Base-by-base conservation (phyloP, 2,797 vertebrate genomes). In the Pseudocheirus occidentalis region DNA sequence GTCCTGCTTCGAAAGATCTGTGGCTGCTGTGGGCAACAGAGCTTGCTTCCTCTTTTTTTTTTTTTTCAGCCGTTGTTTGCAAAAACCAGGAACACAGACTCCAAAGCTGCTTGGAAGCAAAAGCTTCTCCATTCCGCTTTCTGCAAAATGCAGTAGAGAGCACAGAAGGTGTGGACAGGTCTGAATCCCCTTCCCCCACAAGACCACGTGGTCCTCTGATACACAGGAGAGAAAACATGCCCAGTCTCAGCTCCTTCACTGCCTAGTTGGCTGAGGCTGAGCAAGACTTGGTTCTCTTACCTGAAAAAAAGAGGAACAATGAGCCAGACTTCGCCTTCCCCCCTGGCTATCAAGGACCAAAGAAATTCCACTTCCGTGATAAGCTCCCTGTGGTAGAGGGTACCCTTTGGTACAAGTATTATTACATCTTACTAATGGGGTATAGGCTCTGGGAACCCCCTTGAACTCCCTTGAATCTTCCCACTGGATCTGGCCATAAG, bases 181-280 rank as follows among this genome's bases (percentile, higher is more conserved):
- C 62, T 73, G 66, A 40, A 21, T 73, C n/a, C 18, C 66, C 5
- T 6, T n/a, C 62, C 66, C 16, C 40, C 40, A 3, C 73, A 46
- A 46, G 73, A 46, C 40, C n/a, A 9, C 18, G 40, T 0, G 66
- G 29, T 40, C n/a, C n/a, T 46, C n/a, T 46, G 73, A 24, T 0
- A 27, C 73, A 9, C 40, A 46, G 1, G 73, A 46, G 0, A 16
- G 21, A 14, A 81, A 81, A 46, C 11, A 0, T 46, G 6, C 66
- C n/a, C 14, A 1, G 1, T 21, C 66, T n/a, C 0, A 0, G 1
- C 5, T 13, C n/a, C 1, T 3, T 31, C n/a, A 9, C 2, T 2
- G 16, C n/a, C 14, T 40, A 16, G 1, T n/a, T 73, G n/a, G n/a
- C n/a, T 73, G 66, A 73, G n/a, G 16, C 66, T 21, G 18, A 40